Base-by-base conservation (phyloP, 2,113 vertebrate species). In the Malaclemys terrapin region DNA sequence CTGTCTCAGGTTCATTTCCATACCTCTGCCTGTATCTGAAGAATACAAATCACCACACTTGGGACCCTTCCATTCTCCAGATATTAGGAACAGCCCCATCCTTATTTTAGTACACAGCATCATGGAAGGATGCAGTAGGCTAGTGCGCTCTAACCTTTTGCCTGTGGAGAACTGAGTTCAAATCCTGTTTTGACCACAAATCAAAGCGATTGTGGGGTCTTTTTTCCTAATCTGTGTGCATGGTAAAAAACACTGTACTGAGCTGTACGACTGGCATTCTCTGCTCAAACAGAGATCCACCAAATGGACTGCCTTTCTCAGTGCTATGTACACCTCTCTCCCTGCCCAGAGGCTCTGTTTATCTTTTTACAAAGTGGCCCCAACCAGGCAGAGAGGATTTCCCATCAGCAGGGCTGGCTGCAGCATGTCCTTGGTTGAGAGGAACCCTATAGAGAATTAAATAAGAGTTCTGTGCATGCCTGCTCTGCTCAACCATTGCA, bases 91-190 rank as follows among this genome's bases (percentile, higher is more conserved):
- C 1, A 13, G 42, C 45, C 86, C 16, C 29, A 22, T 9, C 69
- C 14, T 49, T 79, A 50, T 4, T 27, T 83, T 57, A 3, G 16
- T 0, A 75, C 17, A 13, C 10, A 27, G 0, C 13, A 52, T 29
- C 57, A 49, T 79, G 14, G 65, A 72, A 82, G 13, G 62, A 27
- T 69, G 57, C 0, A 16, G 35, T 49, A n/a, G 8, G 47, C n/a
- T 59, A 53, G 5, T 50, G 56, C 56, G 25, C 22, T 11, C 56
- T 57, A 25, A 24, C 24, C 56, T 45, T n/a, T 12, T 57, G 29
- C 52, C 69, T 3, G 9, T 38, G 80, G 49, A 80, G 62, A 76
- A 3, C 38, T 62, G 27, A 4, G 6, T 20, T 38, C 1, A 1
- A 4, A 8, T 20, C 47, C 38, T 24, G 16, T 81, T 82, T 52